Evolutionary conservation across 2,797 vertebrate genomes (phyloP).

Genomic region (Microctenopoma steveboyesi): DNA sequence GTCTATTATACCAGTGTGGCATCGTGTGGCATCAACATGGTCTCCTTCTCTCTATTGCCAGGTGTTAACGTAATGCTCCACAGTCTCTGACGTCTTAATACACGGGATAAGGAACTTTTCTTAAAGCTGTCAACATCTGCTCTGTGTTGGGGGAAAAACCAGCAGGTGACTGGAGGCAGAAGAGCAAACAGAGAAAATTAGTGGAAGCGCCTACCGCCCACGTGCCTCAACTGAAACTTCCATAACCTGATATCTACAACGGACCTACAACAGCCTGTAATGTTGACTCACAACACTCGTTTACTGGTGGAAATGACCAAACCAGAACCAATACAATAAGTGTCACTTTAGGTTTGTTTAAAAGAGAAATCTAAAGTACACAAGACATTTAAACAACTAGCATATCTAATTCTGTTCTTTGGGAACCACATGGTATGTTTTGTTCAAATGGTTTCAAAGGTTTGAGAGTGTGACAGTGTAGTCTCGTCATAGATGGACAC

Average conservation of each 20-base stretch:
- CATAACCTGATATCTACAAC: background rate
- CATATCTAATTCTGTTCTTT: background rate
- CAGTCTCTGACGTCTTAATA: background rate
- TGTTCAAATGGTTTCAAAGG: background rate
- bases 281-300: background rate
- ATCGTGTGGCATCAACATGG: too few relatives aligned
- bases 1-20: too few relatives aligned
- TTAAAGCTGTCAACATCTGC: slow-evolving; percentile 55
- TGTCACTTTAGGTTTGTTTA: background rate
- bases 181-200: slow-evolving; percentile 49
- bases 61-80: slow-evolving; percentile 12
- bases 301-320: background rate
- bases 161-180: slow-evolving; percentile 47
- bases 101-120: slow-evolving; percentile 43
- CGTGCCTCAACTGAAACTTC: slow-evolving; percentile 39
- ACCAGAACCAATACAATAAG: background rate
- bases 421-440: too few relatives aligned
- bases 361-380: background rate
- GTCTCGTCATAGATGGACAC: too few relatives aligned
- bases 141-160: slow-evolving; percentile 47
- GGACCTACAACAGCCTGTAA: background rate
- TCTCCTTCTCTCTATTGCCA: background rate
- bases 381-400: background rate
- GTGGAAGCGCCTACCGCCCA: slow-evolving; percentile 18
- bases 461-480: background rate